phyloP scores from a whole-genome alignment of 2,888 invertebrate genomes.

The Conchocele bisecta region DNA sequence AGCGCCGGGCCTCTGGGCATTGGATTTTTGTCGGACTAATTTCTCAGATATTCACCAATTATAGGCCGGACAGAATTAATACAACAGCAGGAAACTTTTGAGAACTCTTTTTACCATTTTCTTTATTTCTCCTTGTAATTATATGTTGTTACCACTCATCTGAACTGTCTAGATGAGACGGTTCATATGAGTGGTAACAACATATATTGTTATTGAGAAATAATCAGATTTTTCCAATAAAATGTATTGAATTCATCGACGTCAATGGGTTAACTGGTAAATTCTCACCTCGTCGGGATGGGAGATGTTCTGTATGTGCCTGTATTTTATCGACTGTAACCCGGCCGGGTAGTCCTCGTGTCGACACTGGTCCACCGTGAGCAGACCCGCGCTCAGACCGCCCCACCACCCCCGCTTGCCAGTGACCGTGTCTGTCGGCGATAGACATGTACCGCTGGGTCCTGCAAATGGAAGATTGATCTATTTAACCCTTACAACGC shows the following conservation, averaged over 20 bases:
- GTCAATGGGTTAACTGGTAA: no score
- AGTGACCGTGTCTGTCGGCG: conserved; percentile 60
- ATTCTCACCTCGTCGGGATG: conserved; percentile 91
- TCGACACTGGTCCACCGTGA: conserved; percentile 90
- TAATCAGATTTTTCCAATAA: no score
- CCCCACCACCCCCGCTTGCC: conserved; percentile 90
- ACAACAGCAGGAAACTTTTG: no score
- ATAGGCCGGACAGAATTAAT: neutral
- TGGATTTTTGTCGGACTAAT: no score
- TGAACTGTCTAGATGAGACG: no score
- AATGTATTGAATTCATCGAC: no score
- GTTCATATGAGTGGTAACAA: no score
- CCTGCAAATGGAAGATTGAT: conserved; percentile 46
- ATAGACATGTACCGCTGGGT: conserved; percentile 67
- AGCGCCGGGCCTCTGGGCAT: no score
- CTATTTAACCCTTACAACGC: neutral
- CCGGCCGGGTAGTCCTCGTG: conserved; percentile 89
- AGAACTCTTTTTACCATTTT: no score
- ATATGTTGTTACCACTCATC: no score
- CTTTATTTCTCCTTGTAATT: no score
- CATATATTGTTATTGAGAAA: no score
- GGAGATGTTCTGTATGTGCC: conserved; percentile 92
- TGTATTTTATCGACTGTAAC: conserved; percentile 93
- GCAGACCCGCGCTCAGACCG: conserved; percentile 89
- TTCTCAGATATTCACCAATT: neutral